Evolutionary conservation across 2,888 invertebrate genomes (phyloP).

Genomic region (Athripsodes cinereus): DNA sequence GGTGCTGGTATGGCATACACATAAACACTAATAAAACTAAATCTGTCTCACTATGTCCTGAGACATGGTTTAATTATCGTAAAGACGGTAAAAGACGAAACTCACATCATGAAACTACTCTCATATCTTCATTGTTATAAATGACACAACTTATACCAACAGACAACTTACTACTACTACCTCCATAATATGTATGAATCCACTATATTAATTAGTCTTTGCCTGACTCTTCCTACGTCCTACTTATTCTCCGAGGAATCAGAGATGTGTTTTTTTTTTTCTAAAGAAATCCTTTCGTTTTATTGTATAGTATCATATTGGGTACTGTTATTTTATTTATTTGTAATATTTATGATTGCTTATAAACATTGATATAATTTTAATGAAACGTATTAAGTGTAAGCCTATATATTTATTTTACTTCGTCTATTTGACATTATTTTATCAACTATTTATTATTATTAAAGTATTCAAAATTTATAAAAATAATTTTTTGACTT

Average conservation of each 20-base stretch:
- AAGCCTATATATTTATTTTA: too few relatives aligned
- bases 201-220: conserved; percentile 1
- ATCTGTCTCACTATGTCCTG: conserved; percentile 21
- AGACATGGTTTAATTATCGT: conserved; percentile 19
- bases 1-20: conserved; percentile 12
- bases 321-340: background rate
- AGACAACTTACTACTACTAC: background rate
- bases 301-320: too few relatives aligned
- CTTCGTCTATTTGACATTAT: too few relatives aligned
- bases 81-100: conserved; percentile 1
- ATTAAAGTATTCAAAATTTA: too few relatives aligned
- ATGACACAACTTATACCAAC: background rate
- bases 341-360: background rate
- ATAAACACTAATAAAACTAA: conserved; percentile 27
- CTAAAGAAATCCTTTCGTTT: too few relatives aligned
- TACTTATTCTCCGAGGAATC: too few relatives aligned
- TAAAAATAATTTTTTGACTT: too few relatives aligned
- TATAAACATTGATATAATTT: too few relatives aligned
- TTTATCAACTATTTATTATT: too few relatives aligned
- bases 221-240: background rate
- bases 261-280: too few relatives aligned
- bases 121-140: background rate
- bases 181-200: too few relatives aligned
- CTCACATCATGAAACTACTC: background rate
- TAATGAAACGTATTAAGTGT: too few relatives aligned